phyloP scores from a whole-genome alignment of 2,888 invertebrate genomes.

The Synanthedon tipuliformis region DNA sequence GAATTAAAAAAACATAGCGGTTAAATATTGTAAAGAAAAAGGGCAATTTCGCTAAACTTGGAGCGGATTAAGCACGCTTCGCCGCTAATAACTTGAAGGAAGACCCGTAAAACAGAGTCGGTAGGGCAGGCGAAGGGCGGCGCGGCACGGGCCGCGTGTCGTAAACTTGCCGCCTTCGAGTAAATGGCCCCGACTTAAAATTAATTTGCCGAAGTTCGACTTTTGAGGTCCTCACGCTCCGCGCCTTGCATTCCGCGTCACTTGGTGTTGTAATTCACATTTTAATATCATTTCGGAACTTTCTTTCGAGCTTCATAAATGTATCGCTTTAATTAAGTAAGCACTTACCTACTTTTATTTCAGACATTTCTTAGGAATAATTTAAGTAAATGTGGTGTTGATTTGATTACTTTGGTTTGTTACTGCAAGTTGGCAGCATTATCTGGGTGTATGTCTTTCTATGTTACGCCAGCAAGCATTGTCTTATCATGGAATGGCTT shows the following conservation, averaged over 20 bases:
- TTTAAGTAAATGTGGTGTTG: too few species aligned
- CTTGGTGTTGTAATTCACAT: constrained; percentile 6
- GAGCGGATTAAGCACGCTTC: constrained; percentile 11
- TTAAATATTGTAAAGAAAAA: not conserved
- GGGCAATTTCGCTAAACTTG: constrained; percentile 2
- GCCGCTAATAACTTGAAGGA: constrained; percentile 10
- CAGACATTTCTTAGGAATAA: too few species aligned
- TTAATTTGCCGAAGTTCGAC: constrained; percentile 10
- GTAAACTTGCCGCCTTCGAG: not conserved
- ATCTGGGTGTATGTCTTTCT: too few species aligned
- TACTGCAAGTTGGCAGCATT: too few species aligned
- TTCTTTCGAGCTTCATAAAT: too few species aligned
- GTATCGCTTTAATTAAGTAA: not conserved
- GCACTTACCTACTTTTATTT: not conserved
- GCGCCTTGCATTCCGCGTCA: constrained; percentile 8
- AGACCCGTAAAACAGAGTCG: constrained; percentile 7
- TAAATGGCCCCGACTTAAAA: constrained; percentile 12
- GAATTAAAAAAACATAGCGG: constrained; percentile 1
- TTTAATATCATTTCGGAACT: constrained; percentile 1
- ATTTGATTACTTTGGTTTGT: too few species aligned
- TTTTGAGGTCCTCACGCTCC: constrained; percentile 3
- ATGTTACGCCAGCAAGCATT: too few species aligned
- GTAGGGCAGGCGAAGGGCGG: not conserved
- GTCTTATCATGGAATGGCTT: too few species aligned
- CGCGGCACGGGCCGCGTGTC: not conserved